Percentiles rank a stretch among this genome's conserved stretches.
Conservation (phyloP, 2,113 vertebrate species). For the Sylvia atricapilla region DNA sequence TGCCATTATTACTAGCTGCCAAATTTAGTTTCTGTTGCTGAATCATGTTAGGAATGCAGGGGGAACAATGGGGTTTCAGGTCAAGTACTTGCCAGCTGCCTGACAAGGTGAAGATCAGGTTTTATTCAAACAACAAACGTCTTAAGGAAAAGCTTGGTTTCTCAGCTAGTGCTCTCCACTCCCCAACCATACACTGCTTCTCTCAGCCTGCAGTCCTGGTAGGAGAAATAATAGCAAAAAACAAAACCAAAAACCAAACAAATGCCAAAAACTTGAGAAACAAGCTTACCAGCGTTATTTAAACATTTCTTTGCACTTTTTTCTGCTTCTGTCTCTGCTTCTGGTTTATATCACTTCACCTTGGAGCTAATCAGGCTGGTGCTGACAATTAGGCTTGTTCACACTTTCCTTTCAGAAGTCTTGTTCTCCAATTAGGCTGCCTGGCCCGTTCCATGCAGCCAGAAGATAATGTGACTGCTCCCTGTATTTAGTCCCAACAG, state of each 20-base stretch:
- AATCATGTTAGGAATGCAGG: neutral
- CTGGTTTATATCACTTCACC: neutral
- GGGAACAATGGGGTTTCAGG: neutral
- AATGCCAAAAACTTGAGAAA: neutral
- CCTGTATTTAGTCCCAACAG: neutral
- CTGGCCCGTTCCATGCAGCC: neutral
- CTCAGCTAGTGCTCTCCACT: neutral
- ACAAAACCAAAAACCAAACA: no score
- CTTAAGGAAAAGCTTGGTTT: neutral
- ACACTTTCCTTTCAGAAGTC: neutral
- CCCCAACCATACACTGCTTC: neutral
- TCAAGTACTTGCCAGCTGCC: constrained; percentile 10
- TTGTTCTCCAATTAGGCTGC: neutral
- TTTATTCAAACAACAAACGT: neutral
- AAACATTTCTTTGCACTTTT: neutral
- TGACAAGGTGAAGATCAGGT: neutral
- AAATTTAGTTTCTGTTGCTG: neutral
- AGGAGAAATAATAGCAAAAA: neutral
- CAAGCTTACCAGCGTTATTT: neutral
- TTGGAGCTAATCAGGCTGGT: neutral
- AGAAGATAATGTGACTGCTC: neutral
- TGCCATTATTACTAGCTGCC: neutral
- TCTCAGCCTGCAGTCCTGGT: neutral
- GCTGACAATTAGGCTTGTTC: constrained; percentile 34
- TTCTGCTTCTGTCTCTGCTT: neutral